Conservation (phyloP, 2,113 vertebrate genomes). For the Sciurus niger region DNA sequence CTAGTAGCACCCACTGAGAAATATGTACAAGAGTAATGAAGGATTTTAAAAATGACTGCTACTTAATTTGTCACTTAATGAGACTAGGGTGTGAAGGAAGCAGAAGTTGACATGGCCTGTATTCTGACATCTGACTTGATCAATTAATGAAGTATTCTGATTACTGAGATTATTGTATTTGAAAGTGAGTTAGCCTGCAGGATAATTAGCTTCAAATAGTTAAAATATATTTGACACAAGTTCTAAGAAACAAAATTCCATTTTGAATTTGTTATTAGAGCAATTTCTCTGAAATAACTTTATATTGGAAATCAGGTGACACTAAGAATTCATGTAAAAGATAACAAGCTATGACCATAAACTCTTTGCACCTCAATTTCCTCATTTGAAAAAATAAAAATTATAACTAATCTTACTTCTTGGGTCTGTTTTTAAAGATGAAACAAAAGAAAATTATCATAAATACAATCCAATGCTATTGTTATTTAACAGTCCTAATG, state of each 20-base stretch:
- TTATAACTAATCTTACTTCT: not conserved
- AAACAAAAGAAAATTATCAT: conserved; percentile 25
- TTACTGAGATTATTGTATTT: not conserved
- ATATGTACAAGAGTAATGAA: not conserved
- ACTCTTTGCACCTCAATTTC: not conserved
- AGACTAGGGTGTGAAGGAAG: not conserved
- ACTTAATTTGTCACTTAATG: not conserved
- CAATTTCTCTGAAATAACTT: conserved; percentile 41
- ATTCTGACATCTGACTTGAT: not conserved
- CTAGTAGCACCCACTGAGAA: not conserved
- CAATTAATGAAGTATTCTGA: not conserved
- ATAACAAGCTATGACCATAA: not conserved
- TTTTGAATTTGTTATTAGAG: not conserved
- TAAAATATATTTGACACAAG: not conserved
- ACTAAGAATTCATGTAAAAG: not conserved
- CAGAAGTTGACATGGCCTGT: not conserved
- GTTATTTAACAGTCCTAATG: not conserved
- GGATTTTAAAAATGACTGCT: not conserved
- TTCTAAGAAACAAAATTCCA: not conserved
- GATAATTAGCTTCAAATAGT: conserved; percentile 3
- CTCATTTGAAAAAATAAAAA: conserved; percentile 53
- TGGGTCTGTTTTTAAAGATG: not conserved
- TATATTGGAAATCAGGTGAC: not conserved
- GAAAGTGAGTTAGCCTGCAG: not conserved
- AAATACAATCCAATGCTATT: not conserved